A percentile compares a stretch with the other conserved stretches of the same genome.
Evolutionary conservation across 2,113 vertebrate species (phyloP).

Genomic region (Sinocyclocheilus grahami): DNA sequence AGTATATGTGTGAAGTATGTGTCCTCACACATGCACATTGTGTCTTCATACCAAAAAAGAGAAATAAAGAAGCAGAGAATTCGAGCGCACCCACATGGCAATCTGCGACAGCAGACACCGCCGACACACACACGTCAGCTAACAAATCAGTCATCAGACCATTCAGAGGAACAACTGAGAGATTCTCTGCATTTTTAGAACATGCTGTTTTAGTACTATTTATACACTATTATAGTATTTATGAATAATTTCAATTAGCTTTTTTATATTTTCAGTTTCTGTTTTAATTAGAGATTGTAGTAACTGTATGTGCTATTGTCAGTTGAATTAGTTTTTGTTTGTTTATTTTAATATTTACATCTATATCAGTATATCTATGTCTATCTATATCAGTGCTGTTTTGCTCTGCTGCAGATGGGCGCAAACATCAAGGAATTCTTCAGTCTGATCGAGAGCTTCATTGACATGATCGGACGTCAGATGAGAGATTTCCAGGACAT

Average conservation of each 20-base stretch:
- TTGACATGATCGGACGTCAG: constrained; percentile 90
- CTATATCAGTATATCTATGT: no score
- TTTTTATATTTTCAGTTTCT: no score
- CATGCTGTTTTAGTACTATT: not conserved
- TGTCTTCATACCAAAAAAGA: not conserved
- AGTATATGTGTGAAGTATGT: not conserved
- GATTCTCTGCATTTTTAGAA: no score
- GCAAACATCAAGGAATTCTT: constrained; percentile 89
- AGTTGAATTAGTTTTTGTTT: no score
- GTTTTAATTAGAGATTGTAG: no score
- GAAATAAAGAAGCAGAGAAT: not conserved
- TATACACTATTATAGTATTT: not conserved
- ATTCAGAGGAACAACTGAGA: not conserved
- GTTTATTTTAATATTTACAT: no score
- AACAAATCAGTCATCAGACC: not conserved
- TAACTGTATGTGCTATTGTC: no score
- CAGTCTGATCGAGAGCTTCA: constrained; percentile 89
- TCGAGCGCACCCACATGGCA: not conserved
- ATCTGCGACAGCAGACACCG: not conserved
- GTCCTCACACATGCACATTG: not conserved
- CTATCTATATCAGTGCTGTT: not conserved
- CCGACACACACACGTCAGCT: not conserved
- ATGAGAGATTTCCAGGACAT: constrained; percentile 96
- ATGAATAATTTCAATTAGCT: no score
- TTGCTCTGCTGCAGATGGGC: constrained; percentile 79